These are phyloP conservation scores for Saturnia japonica DNA, from an alignment of 2,888 invertebrate species.

Conservation along the genomic window DNA sequence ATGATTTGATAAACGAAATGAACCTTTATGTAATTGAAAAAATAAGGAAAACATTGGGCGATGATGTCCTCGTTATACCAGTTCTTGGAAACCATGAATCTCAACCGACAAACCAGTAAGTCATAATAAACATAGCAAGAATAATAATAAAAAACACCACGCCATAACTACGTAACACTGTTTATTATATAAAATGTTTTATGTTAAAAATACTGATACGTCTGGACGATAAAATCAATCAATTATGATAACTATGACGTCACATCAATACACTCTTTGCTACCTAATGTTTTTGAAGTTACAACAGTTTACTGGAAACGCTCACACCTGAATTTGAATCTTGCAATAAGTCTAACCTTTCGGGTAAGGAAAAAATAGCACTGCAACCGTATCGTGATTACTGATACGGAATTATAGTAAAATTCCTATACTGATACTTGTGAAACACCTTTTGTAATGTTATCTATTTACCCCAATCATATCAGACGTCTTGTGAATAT, in stretches of 20 bases:
- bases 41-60: slow-evolving; percentile 81
- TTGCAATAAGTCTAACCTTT: background rate
- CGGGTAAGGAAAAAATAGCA: background rate
- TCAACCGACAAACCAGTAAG: slow-evolving; percentile 91
- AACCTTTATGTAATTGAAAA: slow-evolving; percentile 79
- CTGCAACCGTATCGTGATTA: background rate
- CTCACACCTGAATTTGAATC: background rate
- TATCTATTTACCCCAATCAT: no score
- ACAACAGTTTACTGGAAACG: background rate
- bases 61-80: slow-evolving; percentile 84
- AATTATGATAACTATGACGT: background rate
- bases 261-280: background rate
- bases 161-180: background rate
- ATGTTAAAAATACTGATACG: slow-evolving; percentile 9
- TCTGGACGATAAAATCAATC: slow-evolving; percentile 1
- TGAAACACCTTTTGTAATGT: no score
- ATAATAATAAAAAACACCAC: background rate
- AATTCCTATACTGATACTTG: no score
- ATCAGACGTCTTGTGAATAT: no score
- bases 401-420: no score
- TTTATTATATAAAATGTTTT: background rate
- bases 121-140: slow-evolving; percentile 19
- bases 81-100: slow-evolving; percentile 93
- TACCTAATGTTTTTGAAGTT: background rate
- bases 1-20: slow-evolving; percentile 82